Percentiles rank a stretch among this genome's conserved stretches.
Evolutionary conservation across 2,797 vertebrate genomes (phyloP).

Genomic region (Xenops minutus): DNA sequence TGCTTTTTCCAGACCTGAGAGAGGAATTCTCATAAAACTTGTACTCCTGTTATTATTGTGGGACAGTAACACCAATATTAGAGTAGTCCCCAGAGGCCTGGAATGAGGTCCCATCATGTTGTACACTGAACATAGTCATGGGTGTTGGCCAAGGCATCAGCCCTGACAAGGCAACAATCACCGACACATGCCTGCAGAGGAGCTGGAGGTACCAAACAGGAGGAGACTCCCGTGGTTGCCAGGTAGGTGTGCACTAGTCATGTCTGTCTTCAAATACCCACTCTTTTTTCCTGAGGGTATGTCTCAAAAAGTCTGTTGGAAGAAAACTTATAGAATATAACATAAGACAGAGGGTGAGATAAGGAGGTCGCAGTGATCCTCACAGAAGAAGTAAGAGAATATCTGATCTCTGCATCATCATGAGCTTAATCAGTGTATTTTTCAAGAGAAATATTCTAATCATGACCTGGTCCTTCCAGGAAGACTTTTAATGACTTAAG

Average conservation of each 20-base stretch:
- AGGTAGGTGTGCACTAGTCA: fast-evolving
- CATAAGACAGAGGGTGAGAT: not conserved
- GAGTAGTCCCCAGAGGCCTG: not conserved
- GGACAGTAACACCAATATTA: not conserved
- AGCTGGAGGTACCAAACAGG: not conserved
- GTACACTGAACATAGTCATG: fast-evolving
- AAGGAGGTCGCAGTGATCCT: fast-evolving
- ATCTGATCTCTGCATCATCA: not conserved
- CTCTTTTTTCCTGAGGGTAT: not conserved
- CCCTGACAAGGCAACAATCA: not conserved
- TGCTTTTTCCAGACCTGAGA: not conserved
- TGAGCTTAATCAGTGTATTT: not conserved
- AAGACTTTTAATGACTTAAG: not conserved
- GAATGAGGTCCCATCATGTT: not conserved
- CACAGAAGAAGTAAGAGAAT: not conserved
- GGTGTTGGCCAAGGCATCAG: not conserved
- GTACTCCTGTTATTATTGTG: not conserved
- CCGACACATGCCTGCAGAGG: not conserved
- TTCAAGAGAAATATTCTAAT: not conserved
- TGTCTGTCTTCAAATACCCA: not conserved
- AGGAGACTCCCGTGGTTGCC: fast-evolving
- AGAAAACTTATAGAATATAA: not conserved
- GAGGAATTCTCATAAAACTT: not conserved
- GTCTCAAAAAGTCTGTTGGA: not conserved
- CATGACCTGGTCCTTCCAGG: not conserved